Conservation (phyloP, 2,113 vertebrate species). For the Climacteris rufus region DNA sequence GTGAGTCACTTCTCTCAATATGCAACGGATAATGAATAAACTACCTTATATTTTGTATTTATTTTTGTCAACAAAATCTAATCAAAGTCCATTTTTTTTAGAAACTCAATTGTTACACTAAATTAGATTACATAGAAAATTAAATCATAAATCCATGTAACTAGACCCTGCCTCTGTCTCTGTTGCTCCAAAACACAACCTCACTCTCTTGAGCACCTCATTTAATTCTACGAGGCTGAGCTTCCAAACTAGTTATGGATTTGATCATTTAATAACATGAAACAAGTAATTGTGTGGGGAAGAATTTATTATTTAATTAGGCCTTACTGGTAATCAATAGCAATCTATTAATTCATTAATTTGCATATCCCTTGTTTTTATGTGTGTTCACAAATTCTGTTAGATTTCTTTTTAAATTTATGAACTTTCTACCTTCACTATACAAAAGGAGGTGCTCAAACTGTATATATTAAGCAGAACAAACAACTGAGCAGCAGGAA, state of each 20-base stretch:
- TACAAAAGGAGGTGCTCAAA: slow-evolving; percentile 17
- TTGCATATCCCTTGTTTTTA: slow-evolving; percentile 53
- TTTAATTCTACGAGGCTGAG: slow-evolving; percentile 58
- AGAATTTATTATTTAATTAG: slow-evolving; percentile 73
- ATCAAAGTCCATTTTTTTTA: slow-evolving; percentile 65
- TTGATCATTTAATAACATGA: slow-evolving; percentile 71
- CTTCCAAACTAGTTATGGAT: slow-evolving; percentile 66
- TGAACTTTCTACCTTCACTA: neutral
- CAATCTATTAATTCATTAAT: slow-evolving; percentile 66
- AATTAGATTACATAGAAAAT: slow-evolving; percentile 73
- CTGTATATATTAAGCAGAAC: slow-evolving; percentile 13
- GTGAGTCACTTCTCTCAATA: neutral
- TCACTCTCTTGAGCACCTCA: slow-evolving; percentile 50
- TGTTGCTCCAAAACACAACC: slow-evolving; percentile 47
- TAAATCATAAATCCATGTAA: slow-evolving; percentile 73
- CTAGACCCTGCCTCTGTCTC: neutral
- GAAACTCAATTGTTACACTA: slow-evolving; percentile 68
- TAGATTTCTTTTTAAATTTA: neutral
- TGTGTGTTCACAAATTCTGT: slow-evolving; percentile 33
- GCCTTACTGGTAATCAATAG: slow-evolving; percentile 66
- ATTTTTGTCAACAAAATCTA: slow-evolving; percentile 69
- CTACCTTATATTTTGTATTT: slow-evolving; percentile 52
- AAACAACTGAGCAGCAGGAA: slow-evolving; percentile 47
- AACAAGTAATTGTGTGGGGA: slow-evolving; percentile 54
- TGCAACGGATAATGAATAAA: slow-evolving; percentile 25